Conservation (phyloP, 2,888 invertebrate genomes). For the Nephrotoma appendiculata region DNA sequence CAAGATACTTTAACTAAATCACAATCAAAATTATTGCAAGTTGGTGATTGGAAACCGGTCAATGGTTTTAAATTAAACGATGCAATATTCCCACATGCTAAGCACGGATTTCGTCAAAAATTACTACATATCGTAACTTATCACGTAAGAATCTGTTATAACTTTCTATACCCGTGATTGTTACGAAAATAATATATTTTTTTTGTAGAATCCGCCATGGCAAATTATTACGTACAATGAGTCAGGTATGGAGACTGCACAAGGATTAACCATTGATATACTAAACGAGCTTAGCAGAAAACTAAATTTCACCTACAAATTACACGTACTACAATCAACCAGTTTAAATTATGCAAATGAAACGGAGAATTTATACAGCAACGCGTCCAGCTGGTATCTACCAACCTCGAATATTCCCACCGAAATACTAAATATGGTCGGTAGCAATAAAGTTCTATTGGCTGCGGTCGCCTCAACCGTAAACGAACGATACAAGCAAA, state of each 20-base stretch:
- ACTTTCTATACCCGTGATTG: too few relatives aligned
- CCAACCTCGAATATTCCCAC: constrained; percentile 7
- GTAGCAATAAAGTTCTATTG: constrained; percentile 18
- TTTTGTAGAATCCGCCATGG: constrained; percentile 74
- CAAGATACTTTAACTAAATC: neutral
- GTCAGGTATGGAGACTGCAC: constrained; percentile 12
- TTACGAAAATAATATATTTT: neutral
- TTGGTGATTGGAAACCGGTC: constrained; percentile 61
- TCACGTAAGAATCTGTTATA: constrained; percentile 43
- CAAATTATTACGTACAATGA: constrained; percentile 50
- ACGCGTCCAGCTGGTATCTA: neutral
- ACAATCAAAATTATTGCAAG: constrained; percentile 30
- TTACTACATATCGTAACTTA: constrained; percentile 57
- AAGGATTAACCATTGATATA: constrained; percentile 62
- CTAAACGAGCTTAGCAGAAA: constrained; percentile 56
- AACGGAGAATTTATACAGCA: neutral
- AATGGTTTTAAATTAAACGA: constrained; percentile 52
- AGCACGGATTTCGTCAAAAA: constrained; percentile 62
- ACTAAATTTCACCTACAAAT: constrained; percentile 62
- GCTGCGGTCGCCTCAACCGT: constrained; percentile 29
- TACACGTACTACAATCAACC: neutral
- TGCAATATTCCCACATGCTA: constrained; percentile 62
- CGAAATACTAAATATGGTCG: constrained; percentile 5
- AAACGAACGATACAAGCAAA: constrained; percentile 23
- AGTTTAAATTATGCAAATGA: neutral